phyloP scores from a whole-genome alignment of 2,888 invertebrate genomes.

The Mesorhabditis belari region DNA sequence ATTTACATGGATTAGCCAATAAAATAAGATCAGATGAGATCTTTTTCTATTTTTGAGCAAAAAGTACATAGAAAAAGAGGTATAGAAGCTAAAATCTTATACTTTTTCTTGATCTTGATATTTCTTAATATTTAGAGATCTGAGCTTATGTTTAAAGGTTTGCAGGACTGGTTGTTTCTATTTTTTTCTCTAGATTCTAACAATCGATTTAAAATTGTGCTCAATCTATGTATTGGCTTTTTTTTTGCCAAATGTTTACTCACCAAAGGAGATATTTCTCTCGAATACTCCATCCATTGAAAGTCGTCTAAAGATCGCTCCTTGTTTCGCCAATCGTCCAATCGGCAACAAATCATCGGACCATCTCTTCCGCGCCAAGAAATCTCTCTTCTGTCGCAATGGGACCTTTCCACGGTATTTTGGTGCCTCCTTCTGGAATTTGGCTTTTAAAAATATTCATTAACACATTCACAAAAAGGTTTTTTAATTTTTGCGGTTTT shows the following conservation, averaged over 20 bases:
- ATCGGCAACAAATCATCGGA: slow-evolving; percentile 53
- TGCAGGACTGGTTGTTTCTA: too few relatives aligned
- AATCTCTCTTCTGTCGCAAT: slow-evolving; percentile 34
- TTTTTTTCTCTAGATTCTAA: too few relatives aligned
- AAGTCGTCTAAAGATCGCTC: slow-evolving; percentile 55
- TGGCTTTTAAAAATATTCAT: not conserved
- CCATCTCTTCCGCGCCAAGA: slow-evolving; percentile 41
- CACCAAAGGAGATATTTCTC: slow-evolving; percentile 55
- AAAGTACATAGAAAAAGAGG: too few relatives aligned
- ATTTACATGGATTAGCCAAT: too few relatives aligned
- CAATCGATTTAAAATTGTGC: too few relatives aligned
- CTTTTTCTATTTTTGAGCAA: not conserved
- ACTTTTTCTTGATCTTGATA: too few relatives aligned
- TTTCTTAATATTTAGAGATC: too few relatives aligned
- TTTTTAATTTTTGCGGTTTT: not conserved
- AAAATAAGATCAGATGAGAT: too few relatives aligned
- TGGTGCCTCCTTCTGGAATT: slow-evolving; percentile 34
- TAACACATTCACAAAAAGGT: not conserved
- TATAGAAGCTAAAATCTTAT: too few relatives aligned
- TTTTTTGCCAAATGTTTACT: too few relatives aligned
- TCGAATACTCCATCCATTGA: slow-evolving; percentile 55
- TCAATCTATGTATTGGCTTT: too few relatives aligned
- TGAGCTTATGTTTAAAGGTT: too few relatives aligned
- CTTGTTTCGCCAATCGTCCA: slow-evolving; percentile 55
- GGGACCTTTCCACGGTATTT: slow-evolving; percentile 36